phyloP scores from a whole-genome alignment of 2,113 vertebrate genomes.

The Melanerpes formicivorus region DNA sequence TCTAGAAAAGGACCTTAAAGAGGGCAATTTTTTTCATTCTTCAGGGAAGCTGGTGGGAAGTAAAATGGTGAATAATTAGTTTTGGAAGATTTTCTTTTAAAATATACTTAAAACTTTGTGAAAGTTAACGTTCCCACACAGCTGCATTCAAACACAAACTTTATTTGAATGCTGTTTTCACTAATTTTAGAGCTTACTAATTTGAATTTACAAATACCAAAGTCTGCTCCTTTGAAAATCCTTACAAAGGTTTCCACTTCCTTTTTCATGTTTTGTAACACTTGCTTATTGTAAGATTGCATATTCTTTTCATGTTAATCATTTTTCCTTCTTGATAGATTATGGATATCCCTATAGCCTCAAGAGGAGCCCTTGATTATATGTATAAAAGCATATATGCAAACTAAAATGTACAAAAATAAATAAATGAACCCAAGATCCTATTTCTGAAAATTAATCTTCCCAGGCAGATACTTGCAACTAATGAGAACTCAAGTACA shows the following conservation, averaged over 20 bases:
- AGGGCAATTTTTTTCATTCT: constrained; percentile 58
- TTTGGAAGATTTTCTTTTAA: constrained; percentile 54
- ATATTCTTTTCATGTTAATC: constrained; percentile 4
- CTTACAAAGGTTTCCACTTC: constrained; percentile 2
- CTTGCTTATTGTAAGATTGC: not conserved
- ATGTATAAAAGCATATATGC: not conserved
- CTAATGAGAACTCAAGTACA: not conserved
- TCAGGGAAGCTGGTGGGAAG: constrained; percentile 53
- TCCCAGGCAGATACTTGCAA: not conserved
- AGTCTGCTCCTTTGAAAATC: constrained; percentile 24
- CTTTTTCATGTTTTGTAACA: constrained; percentile 15
- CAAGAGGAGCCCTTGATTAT: not conserved
- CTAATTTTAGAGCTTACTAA: constrained; percentile 38
- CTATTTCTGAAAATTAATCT: not conserved
- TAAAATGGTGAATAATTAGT: constrained; percentile 56
- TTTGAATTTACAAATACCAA: constrained; percentile 55
- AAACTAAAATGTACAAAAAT: not conserved
- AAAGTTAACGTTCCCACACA: constrained; percentile 50
- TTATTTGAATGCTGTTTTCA: constrained; percentile 30
- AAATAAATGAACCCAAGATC: not conserved
- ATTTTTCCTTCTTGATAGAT: not conserved
- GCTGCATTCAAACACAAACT: constrained; percentile 48
- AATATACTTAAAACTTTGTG: constrained; percentile 53
- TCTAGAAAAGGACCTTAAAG: constrained; percentile 55
- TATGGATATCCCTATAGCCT: not conserved